These are phyloP conservation scores for Salvelinus fontinalis DNA, from an alignment of 2,113 vertebrate genomes.

Conservation along the genomic window DNA sequence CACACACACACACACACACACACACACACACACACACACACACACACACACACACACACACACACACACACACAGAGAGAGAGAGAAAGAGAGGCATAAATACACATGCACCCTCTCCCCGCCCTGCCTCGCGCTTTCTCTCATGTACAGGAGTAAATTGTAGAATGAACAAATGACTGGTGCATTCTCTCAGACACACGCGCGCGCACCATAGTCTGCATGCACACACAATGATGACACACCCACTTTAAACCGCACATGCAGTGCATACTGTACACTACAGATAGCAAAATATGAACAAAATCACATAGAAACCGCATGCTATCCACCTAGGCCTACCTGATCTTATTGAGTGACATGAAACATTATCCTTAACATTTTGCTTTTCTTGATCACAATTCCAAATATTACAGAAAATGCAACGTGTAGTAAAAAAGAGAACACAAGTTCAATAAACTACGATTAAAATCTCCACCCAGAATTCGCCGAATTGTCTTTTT, in stretches of 20 bases:
- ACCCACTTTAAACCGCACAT: background rate
- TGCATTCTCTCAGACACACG: background rate
- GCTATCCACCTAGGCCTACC: background rate
- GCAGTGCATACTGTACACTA: background rate
- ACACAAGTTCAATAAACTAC: background rate
- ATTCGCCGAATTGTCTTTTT: background rate
- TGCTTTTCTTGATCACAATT: background rate
- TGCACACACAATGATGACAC: background rate
- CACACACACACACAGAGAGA: background rate
- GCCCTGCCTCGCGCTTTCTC: background rate
- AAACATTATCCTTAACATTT: slow-evolving; percentile 1
- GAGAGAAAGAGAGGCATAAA: background rate
- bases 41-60: background rate
- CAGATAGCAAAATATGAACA: background rate
- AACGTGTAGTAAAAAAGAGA: background rate
- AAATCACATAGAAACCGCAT: background rate
- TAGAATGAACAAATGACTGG: background rate
- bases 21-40: background rate
- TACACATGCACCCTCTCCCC: background rate
- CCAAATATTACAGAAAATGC: background rate
- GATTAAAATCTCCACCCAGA: background rate
- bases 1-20: background rate
- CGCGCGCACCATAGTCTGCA: background rate
- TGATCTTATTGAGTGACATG: background rate
- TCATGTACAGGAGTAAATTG: background rate